Percentiles rank a stretch among this genome's conserved stretches.
Evolutionary conservation across 2,888 invertebrate species (phyloP).

Genomic region (Acanthococcus lagerstroemiae): DNA sequence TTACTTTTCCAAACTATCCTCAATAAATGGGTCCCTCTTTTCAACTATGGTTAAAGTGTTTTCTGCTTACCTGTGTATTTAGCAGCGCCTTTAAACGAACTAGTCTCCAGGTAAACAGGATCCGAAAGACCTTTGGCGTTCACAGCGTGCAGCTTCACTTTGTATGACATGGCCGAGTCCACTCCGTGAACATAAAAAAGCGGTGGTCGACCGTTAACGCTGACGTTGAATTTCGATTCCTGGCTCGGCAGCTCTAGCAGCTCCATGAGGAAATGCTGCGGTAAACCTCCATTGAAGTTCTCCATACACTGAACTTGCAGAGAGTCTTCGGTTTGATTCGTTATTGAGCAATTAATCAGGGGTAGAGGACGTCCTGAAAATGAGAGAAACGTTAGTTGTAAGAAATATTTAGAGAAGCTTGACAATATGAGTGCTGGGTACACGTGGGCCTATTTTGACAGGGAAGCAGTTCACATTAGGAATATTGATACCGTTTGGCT

Average conservation of each 20-base stretch:
- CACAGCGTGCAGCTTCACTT: conserved; percentile 68
- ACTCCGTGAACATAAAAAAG: conserved; percentile 58
- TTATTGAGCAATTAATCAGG: conserved; percentile 76
- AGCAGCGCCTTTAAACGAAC: conserved; percentile 74
- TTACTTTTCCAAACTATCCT: too few relatives aligned
- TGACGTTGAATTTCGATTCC: conserved; percentile 51
- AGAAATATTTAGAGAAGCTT: too few relatives aligned
- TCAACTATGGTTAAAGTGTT: too few relatives aligned
- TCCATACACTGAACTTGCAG: conserved; percentile 76
- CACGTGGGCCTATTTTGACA: too few relatives aligned
- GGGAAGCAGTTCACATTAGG: too few relatives aligned
- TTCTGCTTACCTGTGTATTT: conserved; percentile 75
- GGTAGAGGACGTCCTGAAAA: conserved; percentile 75
- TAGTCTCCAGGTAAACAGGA: conserved; percentile 69
- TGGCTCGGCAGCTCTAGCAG: conserved; percentile 61
- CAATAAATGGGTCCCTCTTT: too few relatives aligned
- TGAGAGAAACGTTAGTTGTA: too few relatives aligned
- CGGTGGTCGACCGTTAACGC: conserved; percentile 54
- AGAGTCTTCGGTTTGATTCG: conserved; percentile 72
- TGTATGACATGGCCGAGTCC: conserved; percentile 62
- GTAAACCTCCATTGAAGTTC: conserved; percentile 78
- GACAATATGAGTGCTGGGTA: too few relatives aligned
- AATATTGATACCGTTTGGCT: too few relatives aligned
- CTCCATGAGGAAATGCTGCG: conserved; percentile 76
- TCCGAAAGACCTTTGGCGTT: conserved; percentile 82